Percentiles rank a stretch among this genome's conserved stretches.
Conservation (phyloP, 2,797 vertebrate species). For the Alfaro cultratus region DNA sequence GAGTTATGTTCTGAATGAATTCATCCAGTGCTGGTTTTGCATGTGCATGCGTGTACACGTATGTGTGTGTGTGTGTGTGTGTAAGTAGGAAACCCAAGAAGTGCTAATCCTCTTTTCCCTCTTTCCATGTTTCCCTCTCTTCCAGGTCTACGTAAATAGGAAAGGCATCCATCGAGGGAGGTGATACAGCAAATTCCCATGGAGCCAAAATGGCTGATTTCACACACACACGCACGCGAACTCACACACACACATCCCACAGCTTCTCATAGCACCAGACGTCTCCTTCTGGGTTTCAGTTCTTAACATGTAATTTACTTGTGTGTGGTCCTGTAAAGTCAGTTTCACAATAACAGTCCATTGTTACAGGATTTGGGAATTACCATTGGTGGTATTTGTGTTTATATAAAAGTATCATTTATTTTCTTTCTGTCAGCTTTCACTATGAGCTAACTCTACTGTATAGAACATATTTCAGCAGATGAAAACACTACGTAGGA, state of each 20-base stretch:
- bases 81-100: slow-evolving; percentile 9
- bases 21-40: slow-evolving; percentile 19
- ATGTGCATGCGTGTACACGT: slow-evolving; percentile 8
- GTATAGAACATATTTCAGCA: slow-evolving; percentile 50
- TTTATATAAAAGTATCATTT: slow-evolving; percentile 48
- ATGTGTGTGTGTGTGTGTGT: slow-evolving; percentile 15
- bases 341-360: slow-evolving; percentile 51
- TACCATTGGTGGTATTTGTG: slow-evolving; percentile 31
- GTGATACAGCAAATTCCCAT: slow-evolving; percentile 63
- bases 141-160: slow-evolving; percentile 86
- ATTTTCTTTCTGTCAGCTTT: slow-evolving; percentile 47
- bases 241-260: slow-evolving; percentile 21
- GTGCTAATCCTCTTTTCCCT: slow-evolving; percentile 36
- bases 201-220: slow-evolving; percentile 61
- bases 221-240: slow-evolving; percentile 30
- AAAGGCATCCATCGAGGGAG: slow-evolving; percentile 36
- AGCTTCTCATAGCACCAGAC: slow-evolving; percentile 37
- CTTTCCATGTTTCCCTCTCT: slow-evolving; percentile 46
- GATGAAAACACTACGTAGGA: slow-evolving; percentile 52
- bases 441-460: slow-evolving; percentile 31
- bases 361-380: slow-evolving; percentile 50
- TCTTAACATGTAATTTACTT: slow-evolving; percentile 65
- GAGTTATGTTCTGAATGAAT: slow-evolving; percentile 57
- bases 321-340: slow-evolving; percentile 57
- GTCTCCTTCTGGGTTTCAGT: slow-evolving; percentile 53